Evolutionary conservation across 2,797 vertebrate species (phyloP).

Genomic region (Malurus leucopterus): DNA sequence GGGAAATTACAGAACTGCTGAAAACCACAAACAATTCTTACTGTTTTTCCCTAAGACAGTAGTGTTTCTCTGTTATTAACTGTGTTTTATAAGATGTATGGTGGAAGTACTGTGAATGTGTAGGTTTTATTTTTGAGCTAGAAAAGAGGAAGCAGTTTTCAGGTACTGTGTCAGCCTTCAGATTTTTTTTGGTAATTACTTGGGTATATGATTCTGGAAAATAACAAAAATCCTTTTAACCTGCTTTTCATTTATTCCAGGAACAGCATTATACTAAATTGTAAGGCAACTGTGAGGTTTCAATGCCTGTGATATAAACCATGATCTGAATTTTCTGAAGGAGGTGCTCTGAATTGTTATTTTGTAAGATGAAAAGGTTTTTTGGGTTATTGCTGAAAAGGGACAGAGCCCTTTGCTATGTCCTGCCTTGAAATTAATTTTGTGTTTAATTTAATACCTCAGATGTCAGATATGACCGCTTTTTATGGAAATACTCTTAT

Average conservation of each 20-base stretch:
- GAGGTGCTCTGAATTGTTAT: constrained; percentile 30
- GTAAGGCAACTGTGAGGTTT: not conserved
- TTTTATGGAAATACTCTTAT: constrained; percentile 57
- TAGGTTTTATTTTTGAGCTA: not conserved
- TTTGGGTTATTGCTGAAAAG: constrained; percentile 52
- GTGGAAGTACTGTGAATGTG: not conserved
- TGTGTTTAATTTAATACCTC: constrained; percentile 58
- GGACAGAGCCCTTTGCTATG: constrained; percentile 32
- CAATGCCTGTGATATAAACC: not conserved
- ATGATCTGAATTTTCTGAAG: constrained; percentile 11
- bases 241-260: not conserved
- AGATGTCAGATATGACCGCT: constrained; percentile 13
- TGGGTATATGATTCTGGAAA: constrained; percentile 2
- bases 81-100: not conserved
- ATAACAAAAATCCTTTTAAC: constrained; percentile 8
- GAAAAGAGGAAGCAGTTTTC: not conserved
- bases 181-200: constrained; percentile 1
- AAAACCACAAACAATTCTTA: not conserved
- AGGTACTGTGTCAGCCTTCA: not conserved
- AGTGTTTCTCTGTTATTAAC: not conserved
- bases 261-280: not conserved
- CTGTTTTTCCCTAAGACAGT: not conserved
- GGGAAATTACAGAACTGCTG: not conserved
- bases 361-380: constrained; percentile 38
- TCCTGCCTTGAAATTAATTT: constrained; percentile 50